Evolutionary conservation across 2,797 vertebrate genomes (phyloP), one percentile per base, ranked within the genome.

Genomic region (Nyctalus aviator): DNA sequence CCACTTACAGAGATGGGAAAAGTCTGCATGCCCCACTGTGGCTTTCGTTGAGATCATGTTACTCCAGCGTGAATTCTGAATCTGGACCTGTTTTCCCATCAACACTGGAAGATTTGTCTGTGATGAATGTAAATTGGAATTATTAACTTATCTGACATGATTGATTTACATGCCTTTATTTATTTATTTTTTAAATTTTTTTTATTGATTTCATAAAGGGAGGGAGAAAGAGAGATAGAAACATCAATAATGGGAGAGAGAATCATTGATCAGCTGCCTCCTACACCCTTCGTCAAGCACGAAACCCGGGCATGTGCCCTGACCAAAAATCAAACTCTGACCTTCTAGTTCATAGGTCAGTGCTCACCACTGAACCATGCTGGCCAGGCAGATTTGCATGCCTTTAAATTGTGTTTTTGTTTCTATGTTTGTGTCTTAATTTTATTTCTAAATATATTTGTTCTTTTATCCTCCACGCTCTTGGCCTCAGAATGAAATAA

Each of bases 401-500:
- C 7, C 35, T 88, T 84, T 90, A 72, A 89, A 57, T 27, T 85
- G 1, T 75, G 35, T 21, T 93, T 96, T 82, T 86, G 53, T 86
- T 86, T 91, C 88, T 84, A 53, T 7, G 37, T 64, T 87, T 84
- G 17, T 68, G 27, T 30, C 10, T 82, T 72, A 50, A 11, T 84
- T 78, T 92, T 50, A 85, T 91, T 86, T 72, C 41, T 79, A 53
- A 84, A 85, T 12, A 64, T 66, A 44, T 1, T 35, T 27, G 18
- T 71, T 93, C 37, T 88, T 94, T 59, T 66, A 86, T 57, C 27
- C 32, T 25, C 15, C 7, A 66, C 32, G 44, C 17, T 76, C 68
- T 89, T 93, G 78, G 46, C 66, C 64, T 91, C 27, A 68, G 41
- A 93, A 94, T n/a, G 69, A 95, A 96, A 71, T 91, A 95, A 81